Conservation (phyloP, 2,797 vertebrate genomes). For the Hydrolagus colliei region DNA sequence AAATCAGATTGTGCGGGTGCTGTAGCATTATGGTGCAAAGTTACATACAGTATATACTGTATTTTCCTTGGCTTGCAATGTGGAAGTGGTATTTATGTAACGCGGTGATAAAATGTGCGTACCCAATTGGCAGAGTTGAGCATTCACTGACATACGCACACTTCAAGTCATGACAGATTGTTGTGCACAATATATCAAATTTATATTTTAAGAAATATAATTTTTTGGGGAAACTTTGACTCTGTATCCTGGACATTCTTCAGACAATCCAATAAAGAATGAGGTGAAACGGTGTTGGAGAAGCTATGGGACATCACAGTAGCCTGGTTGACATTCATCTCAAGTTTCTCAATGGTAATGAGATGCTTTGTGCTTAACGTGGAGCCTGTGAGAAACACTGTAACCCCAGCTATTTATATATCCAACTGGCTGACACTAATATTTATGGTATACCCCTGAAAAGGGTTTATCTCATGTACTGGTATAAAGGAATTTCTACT, state of each 20-base stretch:
- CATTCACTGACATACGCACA: neutral
- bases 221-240: conserved; percentile 23
- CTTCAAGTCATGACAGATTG: conserved; percentile 13
- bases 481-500: neutral
- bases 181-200: conserved; percentile 22
- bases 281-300: conserved; percentile 1
- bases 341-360: neutral
- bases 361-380: neutral
- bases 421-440: neutral
- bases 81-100: conserved; percentile 14
- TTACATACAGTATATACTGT: neutral
- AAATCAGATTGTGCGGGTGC: neutral
- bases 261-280: conserved; percentile 32
- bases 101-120: conserved; percentile 9
- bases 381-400: neutral
- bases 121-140: neutral
- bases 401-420: neutral
- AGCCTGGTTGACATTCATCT: neutral
- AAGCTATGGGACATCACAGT: neutral
- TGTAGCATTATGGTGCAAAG: conserved; percentile 10
- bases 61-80: conserved; percentile 17
- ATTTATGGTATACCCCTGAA: neutral
- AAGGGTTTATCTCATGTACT: neutral
- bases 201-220: conserved; percentile 23
- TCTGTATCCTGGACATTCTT: conserved; percentile 27